Conservation (phyloP, 2,888 invertebrate species). For the Oxyteleia sp. region DNA sequence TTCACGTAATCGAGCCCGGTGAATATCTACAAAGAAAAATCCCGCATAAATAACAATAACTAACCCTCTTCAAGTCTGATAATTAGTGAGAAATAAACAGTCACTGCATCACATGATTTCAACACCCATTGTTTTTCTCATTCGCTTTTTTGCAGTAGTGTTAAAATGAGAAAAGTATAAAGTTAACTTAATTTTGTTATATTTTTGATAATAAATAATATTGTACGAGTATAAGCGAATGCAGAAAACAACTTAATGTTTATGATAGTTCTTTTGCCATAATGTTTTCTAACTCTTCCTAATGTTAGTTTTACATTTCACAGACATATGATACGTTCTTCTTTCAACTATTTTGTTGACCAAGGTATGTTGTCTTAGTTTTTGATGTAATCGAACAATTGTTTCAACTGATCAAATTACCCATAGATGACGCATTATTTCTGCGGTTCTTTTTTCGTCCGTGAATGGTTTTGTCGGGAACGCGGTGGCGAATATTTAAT, state of each 20-base stretch:
- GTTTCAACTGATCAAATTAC: neutral
- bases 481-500: constrained; percentile 79
- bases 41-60: constrained; percentile 64
- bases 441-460: constrained; percentile 41
- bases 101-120: constrained; percentile 52
- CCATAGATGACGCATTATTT: constrained; percentile 50
- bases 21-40: constrained; percentile 64
- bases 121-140: constrained; percentile 32
- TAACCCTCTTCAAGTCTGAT: constrained; percentile 53
- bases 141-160: constrained; percentile 13
- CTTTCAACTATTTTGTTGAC: too few species aligned
- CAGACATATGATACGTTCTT: too few species aligned
- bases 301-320: too few species aligned
- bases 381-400: neutral
- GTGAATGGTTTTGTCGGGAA: constrained; percentile 75
- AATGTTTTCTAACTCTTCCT: too few species aligned
- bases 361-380: too few species aligned
- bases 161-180: constrained; percentile 27
- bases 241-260: too few species aligned
- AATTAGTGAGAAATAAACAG: constrained; percentile 65
- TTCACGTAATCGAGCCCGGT: constrained; percentile 59
- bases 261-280: too few species aligned
- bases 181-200: constrained; percentile 20
- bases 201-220: constrained; percentile 19
- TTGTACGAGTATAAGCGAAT: neutral